These are phyloP conservation scores for Sander vitreus DNA, from an alignment of 2,113 vertebrate genomes.

Conservation along the genomic window DNA sequence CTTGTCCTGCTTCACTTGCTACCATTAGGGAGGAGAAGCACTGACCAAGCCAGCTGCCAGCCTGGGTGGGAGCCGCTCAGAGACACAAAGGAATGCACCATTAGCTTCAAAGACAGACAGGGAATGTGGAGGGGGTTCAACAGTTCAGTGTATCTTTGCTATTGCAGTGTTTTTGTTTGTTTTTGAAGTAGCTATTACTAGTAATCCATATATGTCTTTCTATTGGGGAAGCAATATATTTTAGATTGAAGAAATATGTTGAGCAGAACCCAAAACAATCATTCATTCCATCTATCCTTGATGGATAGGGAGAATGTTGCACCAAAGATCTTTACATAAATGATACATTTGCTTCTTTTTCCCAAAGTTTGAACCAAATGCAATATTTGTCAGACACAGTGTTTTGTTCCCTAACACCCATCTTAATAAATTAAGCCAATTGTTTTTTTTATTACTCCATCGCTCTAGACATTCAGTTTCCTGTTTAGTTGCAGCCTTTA, in stretches of 20 bases:
- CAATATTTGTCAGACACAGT: not conserved
- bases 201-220: not conserved
- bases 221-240: not conserved
- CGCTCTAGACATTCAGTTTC: not conserved
- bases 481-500: not conserved
- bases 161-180: not conserved
- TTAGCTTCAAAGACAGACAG: slow-evolving; percentile 52
- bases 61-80: slow-evolving; percentile 54
- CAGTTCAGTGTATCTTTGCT: not conserved
- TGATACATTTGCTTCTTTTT: not conserved
- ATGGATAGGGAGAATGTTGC: not conserved
- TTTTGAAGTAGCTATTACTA: not conserved
- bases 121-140: not conserved
- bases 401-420: too few species aligned
- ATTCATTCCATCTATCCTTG: not conserved
- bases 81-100: slow-evolving; percentile 69
- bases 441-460: not conserved
- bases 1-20: slow-evolving; percentile 48
- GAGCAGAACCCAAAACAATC: not conserved
- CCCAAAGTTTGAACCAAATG: not conserved
- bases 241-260: not conserved
- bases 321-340: not conserved
- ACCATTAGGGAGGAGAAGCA: slow-evolving; percentile 61
- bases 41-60: slow-evolving; percentile 51
- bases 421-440: not conserved